A percentile compares a stretch with the other conserved stretches of the same genome.
Conservation (phyloP, 2,113 vertebrate genomes). For the Micromys minutus region DNA sequence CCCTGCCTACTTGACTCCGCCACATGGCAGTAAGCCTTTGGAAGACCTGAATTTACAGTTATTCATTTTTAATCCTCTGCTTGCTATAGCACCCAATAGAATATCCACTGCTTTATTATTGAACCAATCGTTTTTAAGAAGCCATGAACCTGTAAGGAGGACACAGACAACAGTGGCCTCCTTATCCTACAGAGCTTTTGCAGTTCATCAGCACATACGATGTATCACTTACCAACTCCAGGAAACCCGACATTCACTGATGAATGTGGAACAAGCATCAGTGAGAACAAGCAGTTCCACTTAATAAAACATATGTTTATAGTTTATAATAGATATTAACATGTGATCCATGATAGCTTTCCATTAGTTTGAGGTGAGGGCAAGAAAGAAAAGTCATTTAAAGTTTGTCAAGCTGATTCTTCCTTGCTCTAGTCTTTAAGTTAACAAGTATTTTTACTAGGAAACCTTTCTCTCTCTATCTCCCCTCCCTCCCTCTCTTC, state of each 20-base stretch:
- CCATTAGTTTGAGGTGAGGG: neutral
- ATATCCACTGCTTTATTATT: neutral
- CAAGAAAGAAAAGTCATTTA: neutral
- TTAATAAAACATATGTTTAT: neutral
- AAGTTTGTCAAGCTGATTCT: neutral
- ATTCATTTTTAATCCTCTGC: neutral
- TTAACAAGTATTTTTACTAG: neutral
- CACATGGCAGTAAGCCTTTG: neutral
- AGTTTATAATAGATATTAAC: neutral
- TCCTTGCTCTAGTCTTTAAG: neutral
- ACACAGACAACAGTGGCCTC: fast-evolving
- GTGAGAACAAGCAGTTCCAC: neutral
- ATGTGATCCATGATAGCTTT: neutral
- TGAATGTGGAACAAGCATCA: neutral
- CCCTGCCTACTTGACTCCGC: neutral
- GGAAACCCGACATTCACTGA: neutral
- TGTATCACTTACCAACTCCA: neutral
- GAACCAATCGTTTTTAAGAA: neutral
- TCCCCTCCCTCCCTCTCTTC: neutral
- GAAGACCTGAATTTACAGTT: neutral
- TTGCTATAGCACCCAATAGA: neutral
- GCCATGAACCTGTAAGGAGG: neutral
- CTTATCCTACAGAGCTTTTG: neutral
- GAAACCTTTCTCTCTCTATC: neutral
- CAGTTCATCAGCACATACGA: neutral